Percentiles rank a stretch among this genome's conserved stretches.
Conservation (phyloP, 1,140 invertebrate species). For the Calosoma granatense region DNA sequence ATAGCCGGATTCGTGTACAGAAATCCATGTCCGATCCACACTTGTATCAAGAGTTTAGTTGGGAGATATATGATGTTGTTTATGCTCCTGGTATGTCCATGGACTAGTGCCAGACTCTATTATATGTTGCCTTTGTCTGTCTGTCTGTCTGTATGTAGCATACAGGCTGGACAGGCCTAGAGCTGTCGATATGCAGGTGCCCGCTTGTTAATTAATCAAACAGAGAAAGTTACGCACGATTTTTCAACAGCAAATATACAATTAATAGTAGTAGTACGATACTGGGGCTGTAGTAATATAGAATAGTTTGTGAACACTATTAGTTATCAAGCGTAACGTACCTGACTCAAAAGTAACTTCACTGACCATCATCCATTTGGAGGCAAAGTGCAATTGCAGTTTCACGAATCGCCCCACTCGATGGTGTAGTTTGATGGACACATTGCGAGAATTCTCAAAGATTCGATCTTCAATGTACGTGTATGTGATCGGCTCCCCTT, state of each 20-base stretch:
- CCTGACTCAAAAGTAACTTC: constrained; percentile 71
- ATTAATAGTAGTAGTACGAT: no score
- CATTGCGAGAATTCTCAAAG: constrained; percentile 53
- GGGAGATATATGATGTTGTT: not conserved
- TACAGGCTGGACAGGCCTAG: no score
- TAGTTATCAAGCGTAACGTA: not conserved
- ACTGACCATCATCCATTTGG: constrained; percentile 83
- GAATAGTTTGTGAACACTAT: not conserved
- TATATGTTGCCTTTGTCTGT: no score
- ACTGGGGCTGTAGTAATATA: no score
- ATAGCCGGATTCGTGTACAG: not conserved
- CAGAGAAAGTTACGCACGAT: no score
- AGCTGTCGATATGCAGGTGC: no score
- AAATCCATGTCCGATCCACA: no score
- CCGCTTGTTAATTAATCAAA: no score
- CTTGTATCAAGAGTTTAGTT: not conserved
- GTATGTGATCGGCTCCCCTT: constrained; percentile 49
- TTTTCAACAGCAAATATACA: no score
- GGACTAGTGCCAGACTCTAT: not conserved
- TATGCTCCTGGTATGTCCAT: not conserved
- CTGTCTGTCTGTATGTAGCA: no score
- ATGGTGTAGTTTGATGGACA: constrained; percentile 64
- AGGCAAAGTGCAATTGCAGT: constrained; percentile 65
- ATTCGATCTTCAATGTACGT: constrained; percentile 44
- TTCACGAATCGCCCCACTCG: constrained; percentile 66